Evolutionary conservation across 2,113 vertebrate species (phyloP).

Genomic region (Lepisosteus oculatus): DNA sequence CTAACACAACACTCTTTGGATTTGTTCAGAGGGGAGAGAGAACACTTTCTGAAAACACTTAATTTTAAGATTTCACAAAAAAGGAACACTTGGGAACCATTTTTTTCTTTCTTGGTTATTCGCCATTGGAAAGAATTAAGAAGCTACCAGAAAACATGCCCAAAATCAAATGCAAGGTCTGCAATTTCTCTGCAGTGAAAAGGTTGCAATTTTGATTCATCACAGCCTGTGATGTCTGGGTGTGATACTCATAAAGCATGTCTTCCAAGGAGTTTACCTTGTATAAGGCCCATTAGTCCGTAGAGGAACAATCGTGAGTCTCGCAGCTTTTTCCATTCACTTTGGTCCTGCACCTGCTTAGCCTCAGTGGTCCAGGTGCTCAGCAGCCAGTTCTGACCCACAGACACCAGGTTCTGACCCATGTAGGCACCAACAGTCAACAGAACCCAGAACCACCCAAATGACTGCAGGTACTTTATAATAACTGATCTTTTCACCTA

Average conservation of each 20-base stretch:
- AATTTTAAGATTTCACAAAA: no score
- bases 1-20: no score
- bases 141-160: no score
- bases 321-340: constrained; percentile 49
- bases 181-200: no score
- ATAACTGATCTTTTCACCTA: constrained; percentile 49
- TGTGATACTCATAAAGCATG: background rate
- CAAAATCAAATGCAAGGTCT: no score
- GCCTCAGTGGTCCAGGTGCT: constrained; percentile 51
- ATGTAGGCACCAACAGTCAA: constrained; percentile 39
- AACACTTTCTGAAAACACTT: no score
- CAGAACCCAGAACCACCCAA: constrained; percentile 47
- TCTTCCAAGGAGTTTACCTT: constrained; percentile 38
- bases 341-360: constrained; percentile 41
- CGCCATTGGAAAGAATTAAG: no score
- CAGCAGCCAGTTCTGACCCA: constrained; percentile 59
- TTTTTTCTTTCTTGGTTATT: no score
- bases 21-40: no score
- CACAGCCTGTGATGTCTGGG: background rate
- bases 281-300: constrained; percentile 52
- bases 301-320: constrained; percentile 50
- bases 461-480: constrained; percentile 52
- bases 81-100: no score
- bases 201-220: no score
- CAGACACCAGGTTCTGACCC: constrained; percentile 48